Evolutionary conservation across 2,888 invertebrate genomes (phyloP).

Genomic region (Drosophila suboccidentalis): DNA sequence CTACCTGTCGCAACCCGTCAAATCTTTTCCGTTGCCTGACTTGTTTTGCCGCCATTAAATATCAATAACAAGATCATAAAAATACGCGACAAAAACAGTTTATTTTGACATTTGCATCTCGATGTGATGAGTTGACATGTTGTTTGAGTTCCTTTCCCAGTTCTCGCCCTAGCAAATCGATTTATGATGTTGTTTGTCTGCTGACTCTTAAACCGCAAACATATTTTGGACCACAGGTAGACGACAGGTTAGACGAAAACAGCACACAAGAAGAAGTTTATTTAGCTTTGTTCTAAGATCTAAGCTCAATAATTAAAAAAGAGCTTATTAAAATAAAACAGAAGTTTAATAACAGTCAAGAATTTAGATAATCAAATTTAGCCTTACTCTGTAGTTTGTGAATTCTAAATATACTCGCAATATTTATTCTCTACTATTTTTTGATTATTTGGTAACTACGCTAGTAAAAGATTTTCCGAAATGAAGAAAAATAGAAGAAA

Average conservation of each 20-base stretch:
- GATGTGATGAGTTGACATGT: constrained; percentile 7
- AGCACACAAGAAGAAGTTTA: not conserved
- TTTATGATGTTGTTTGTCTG: constrained; percentile 62
- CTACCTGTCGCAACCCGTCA: constrained; percentile 23
- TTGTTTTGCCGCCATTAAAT: constrained; percentile 58
- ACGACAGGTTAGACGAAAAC: not conserved
- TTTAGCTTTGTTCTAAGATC: not conserved
- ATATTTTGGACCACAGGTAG: constrained; percentile 40
- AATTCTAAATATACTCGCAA: not conserved
- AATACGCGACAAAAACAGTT: constrained; percentile 64
- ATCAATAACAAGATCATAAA: constrained; percentile 67
- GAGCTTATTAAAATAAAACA: not conserved
- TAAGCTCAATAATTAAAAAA: not conserved
- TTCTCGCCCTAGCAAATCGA: constrained; percentile 35
- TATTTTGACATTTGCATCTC: constrained; percentile 66
- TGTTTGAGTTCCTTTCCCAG: not conserved
- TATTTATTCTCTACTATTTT: not conserved
- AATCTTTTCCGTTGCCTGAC: constrained; percentile 2
- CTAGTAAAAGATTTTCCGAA: not conserved
- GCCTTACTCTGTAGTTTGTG: not conserved
- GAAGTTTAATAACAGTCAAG: too few species aligned
- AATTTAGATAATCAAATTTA: not conserved
- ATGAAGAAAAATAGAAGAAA: not conserved
- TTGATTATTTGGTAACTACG: not conserved
- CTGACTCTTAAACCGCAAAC: constrained; percentile 66